Conservation (phyloP, 2,797 vertebrate genomes). For the Lithobates sylvaticus region DNA sequence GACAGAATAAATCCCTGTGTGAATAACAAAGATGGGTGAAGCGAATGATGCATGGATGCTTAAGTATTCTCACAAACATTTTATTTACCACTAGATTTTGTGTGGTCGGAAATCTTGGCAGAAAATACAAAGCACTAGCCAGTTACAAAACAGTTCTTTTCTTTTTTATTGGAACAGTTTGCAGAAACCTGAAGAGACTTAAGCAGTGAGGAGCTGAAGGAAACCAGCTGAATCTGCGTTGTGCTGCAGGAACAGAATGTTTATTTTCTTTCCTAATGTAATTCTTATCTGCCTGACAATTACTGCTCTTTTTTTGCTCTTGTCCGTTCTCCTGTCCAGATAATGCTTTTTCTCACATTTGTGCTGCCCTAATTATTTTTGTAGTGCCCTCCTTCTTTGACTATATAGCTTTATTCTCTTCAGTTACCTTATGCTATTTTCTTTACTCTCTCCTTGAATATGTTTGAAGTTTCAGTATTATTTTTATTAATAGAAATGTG, state of each 20-base stretch:
- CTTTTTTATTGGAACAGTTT: constrained; percentile 22
- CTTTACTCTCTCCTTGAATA: not conserved
- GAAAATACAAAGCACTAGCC: constrained; percentile 25
- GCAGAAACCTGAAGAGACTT: constrained; percentile 21
- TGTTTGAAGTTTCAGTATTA: not conserved
- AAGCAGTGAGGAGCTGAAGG: constrained; percentile 10
- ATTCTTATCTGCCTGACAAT: constrained; percentile 19
- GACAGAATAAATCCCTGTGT: constrained; percentile 49
- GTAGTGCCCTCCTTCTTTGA: not conserved
- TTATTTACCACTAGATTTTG: constrained; percentile 40
- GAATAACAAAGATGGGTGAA: constrained; percentile 49
- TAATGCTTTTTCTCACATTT: not conserved
- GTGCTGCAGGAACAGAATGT: not conserved
- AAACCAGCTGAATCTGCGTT: constrained; percentile 32
- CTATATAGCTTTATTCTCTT: not conserved
- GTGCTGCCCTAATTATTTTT: not conserved
- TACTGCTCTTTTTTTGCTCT: not conserved
- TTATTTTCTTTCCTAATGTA: constrained; percentile 24
- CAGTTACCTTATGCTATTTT: not conserved
- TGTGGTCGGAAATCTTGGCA: constrained; percentile 36
- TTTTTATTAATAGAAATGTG: not conserved
- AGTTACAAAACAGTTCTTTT: constrained; percentile 15
- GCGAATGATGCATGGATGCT: constrained; percentile 41
- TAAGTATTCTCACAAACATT: constrained; percentile 49
- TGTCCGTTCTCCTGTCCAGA: not conserved